Evolutionary conservation across 1,140 invertebrate species (phyloP).

Genomic region (Cotesia typhae): DNA sequence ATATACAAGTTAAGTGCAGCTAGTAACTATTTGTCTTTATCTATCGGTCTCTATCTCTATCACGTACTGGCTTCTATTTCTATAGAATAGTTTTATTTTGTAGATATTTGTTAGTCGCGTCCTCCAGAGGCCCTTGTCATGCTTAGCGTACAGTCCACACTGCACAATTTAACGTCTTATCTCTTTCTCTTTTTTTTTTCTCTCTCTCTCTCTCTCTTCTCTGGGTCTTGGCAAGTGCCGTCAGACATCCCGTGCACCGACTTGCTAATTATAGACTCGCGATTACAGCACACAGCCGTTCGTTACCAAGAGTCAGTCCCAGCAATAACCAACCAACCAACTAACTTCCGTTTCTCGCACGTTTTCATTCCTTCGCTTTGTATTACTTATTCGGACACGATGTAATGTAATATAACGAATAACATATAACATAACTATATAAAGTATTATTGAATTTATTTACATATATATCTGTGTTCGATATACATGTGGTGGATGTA

Average conservation of each 20-base stretch:
- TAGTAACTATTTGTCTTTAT: too few relatives aligned
- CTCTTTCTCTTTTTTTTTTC: too few relatives aligned
- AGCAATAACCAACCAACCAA: constrained; percentile 5
- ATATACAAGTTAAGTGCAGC: too few relatives aligned
- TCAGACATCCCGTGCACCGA: constrained; percentile 20
- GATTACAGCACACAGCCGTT: constrained; percentile 21
- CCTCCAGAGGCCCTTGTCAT: constrained; percentile 8
- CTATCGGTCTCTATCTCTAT: too few relatives aligned
- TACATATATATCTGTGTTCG: too few relatives aligned
- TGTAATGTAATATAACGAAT: too few relatives aligned
- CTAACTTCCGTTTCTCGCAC: constrained; percentile 22
- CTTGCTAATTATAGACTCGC: constrained; percentile 22
- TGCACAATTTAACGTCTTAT: too few relatives aligned
- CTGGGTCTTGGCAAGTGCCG: constrained; percentile 12
- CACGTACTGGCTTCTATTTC: too few relatives aligned
- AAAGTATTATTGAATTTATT: too few relatives aligned
- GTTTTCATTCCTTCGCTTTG: not conserved
- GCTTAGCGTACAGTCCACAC: not conserved
- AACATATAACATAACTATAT: too few relatives aligned
- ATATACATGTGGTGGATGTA: too few relatives aligned
- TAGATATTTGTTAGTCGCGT: not conserved
- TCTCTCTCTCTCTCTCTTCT: too few relatives aligned
- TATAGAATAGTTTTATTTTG: not conserved
- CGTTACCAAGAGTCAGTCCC: not conserved
- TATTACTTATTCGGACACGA: not conserved